phyloP scores from a whole-genome alignment of 2,113 vertebrate species.

The Hymenochirus boettgeri region DNA sequence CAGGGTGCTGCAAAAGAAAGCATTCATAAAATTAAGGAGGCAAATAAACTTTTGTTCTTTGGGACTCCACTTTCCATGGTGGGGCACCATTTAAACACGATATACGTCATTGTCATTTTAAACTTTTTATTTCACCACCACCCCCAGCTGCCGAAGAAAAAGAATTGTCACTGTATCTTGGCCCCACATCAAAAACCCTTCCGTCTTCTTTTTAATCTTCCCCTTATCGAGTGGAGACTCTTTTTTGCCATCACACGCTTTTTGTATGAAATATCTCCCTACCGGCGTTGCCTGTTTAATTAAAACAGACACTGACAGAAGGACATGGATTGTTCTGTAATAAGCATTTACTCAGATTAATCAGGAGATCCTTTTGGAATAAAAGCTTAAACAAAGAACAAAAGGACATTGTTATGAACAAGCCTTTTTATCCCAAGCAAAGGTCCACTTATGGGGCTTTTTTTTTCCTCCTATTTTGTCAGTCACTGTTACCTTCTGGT shows the following conservation, averaged over 20 bases:
- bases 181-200: neutral
- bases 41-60: too few species aligned
- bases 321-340: conserved; percentile 84
- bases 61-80: too few species aligned
- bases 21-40: too few species aligned
- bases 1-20: too few species aligned
- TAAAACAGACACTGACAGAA: conserved; percentile 93
- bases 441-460: conserved; percentile 76
- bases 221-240: conserved; percentile 70
- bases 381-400: conserved; percentile 78
- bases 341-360: conserved; percentile 92
- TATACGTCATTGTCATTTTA: too few species aligned
- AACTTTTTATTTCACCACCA: too few species aligned
- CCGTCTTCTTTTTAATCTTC: conserved; percentile 76
- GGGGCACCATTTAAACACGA: too few species aligned
- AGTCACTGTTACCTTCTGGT: conserved; percentile 62
- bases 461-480: conserved; percentile 76
- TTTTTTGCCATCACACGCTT: conserved; percentile 73
- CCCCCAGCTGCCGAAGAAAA: too few species aligned
- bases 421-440: conserved; percentile 78
- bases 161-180: too few species aligned
- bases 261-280: conserved; percentile 73
- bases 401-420: conserved; percentile 82
- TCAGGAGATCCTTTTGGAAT: conserved; percentile 76
- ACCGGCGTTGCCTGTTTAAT: conserved; percentile 85